phyloP scores from a whole-genome alignment of 2,113 vertebrate genomes.

The Tricholaema leucomelas region DNA sequence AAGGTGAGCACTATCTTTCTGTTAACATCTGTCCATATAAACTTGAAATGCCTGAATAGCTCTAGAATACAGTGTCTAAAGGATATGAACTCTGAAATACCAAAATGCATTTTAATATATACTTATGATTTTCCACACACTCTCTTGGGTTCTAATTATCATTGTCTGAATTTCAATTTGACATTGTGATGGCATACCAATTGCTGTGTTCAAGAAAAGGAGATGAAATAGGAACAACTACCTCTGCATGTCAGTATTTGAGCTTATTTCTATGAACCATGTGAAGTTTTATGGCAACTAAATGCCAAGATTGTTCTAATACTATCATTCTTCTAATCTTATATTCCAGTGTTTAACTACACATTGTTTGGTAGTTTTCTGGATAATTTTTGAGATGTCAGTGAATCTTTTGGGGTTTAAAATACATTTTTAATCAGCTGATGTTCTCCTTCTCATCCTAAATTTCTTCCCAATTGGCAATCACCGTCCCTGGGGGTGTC shows the following conservation, averaged over 20 bases:
- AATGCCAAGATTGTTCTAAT: background rate
- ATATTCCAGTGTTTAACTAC: background rate
- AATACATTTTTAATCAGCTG: background rate
- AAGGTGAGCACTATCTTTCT: background rate
- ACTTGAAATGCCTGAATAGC: background rate
- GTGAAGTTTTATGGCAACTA: background rate
- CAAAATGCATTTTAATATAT: background rate
- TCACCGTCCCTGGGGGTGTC: too few relatives aligned
- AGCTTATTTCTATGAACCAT: background rate
- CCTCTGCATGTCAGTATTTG: background rate
- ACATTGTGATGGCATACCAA: background rate
- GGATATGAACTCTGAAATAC: background rate
- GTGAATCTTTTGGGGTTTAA: accelerated
- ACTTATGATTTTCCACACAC: background rate
- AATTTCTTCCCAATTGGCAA: background rate
- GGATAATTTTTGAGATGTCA: background rate
- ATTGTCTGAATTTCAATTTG: background rate
- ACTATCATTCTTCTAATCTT: background rate
- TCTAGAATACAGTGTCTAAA: background rate
- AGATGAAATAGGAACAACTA: background rate
- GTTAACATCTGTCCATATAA: background rate
- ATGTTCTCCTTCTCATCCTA: background rate
- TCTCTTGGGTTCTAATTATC: background rate
- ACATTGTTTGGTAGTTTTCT: background rate
- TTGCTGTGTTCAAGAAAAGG: background rate